phyloP scores from a whole-genome alignment of 1,140 invertebrate genomes.

The Helicoverpa armigera region DNA sequence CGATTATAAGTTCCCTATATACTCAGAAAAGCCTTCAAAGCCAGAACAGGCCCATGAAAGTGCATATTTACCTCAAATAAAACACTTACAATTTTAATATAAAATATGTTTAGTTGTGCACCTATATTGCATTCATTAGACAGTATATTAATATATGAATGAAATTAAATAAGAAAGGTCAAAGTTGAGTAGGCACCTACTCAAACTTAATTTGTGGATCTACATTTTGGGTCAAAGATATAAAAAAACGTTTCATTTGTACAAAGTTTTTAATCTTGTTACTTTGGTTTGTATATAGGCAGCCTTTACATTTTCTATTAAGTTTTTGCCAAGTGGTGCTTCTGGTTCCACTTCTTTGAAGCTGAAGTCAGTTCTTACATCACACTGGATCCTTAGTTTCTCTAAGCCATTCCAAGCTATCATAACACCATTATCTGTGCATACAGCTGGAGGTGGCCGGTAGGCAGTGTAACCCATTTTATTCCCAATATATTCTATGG shows the following conservation, averaged over 20 bases:
- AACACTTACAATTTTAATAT: no score
- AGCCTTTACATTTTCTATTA: constrained; percentile 66
- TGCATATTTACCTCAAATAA: no score
- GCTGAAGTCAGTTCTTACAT: constrained; percentile 54
- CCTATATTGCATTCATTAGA: no score
- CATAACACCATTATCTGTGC: constrained; percentile 99
- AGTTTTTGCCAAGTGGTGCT: constrained; percentile 69
- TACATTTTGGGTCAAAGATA: neutral
- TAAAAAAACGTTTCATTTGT: constrained; percentile 21
- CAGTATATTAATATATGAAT: no score
- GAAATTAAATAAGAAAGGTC: no score
- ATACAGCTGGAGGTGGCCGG: constrained; percentile 94
- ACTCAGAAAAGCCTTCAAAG: no score
- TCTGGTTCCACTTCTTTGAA: constrained; percentile 66
- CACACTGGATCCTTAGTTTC: constrained; percentile 83
- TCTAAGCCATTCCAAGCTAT: constrained; percentile 99
- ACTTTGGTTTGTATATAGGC: constrained; percentile 71
- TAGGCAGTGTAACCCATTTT: constrained; percentile 89
- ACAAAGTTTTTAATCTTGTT: constrained; percentile 66
- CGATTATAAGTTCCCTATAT: no score
- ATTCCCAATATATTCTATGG: constrained; percentile 90
- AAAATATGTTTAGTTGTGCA: no score
- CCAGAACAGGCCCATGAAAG: no score
- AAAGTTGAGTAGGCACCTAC: no score
- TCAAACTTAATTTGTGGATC: neutral